Percentiles rank a stretch among this genome's conserved stretches.
These are phyloP conservation scores for Agriopis marginaria DNA, from an alignment of 2,888 invertebrate genomes.

Conservation along the genomic window DNA sequence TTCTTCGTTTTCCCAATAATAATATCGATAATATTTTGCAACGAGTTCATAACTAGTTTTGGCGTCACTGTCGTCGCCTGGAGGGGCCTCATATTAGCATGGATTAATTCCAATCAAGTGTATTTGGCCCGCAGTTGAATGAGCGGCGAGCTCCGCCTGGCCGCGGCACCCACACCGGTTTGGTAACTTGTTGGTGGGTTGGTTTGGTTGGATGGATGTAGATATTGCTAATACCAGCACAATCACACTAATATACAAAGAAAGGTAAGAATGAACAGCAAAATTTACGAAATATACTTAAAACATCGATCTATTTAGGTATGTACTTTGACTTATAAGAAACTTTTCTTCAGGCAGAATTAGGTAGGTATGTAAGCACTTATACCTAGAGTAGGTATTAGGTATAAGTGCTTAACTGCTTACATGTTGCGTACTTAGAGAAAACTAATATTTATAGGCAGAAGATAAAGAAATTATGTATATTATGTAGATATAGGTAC, in stretches of 20 bases:
- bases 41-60: conserved; percentile 59
- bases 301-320: too few relatives aligned
- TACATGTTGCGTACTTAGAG: too few relatives aligned
- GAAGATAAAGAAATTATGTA: too few relatives aligned
- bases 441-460: too few relatives aligned
- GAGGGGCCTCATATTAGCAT: conserved; percentile 74
- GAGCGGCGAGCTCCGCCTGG: conserved; percentile 45
- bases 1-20: conserved; percentile 6
- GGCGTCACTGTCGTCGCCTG: conserved; percentile 61
- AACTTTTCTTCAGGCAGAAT: too few relatives aligned
- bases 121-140: conserved; percentile 61
- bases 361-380: too few relatives aligned
- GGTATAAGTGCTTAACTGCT: too few relatives aligned
- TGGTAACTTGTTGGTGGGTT: conserved; percentile 33
- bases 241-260: background rate
- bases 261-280: background rate
- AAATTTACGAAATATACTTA: background rate
- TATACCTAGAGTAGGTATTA: too few relatives aligned
- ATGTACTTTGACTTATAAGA: too few relatives aligned
- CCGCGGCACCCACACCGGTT: conserved; percentile 41
- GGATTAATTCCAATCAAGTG: conserved; percentile 73
- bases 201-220: conserved; percentile 34
- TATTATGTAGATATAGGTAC: too few relatives aligned
- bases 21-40: conserved; percentile 52
- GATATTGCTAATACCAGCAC: conserved; percentile 7